Evolutionary conservation across 2,888 invertebrate genomes (phyloP), one percentile per base, ranked within the genome.

Genomic region (Orchestes rusci): DNA sequence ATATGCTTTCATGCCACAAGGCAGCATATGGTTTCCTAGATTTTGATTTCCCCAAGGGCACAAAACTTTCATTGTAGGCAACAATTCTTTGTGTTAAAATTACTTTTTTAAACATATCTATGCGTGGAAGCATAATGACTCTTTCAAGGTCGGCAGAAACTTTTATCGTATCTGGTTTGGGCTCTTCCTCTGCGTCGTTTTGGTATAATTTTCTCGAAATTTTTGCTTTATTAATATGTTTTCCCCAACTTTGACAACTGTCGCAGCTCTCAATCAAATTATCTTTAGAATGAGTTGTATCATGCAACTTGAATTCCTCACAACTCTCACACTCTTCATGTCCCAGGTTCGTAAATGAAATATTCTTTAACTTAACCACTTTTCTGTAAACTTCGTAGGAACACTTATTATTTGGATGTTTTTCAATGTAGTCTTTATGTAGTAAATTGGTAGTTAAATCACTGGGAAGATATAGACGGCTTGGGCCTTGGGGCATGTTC

Each of bases 51-150:
- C 43, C 43, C 10, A 43, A 4, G 16, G 43, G 38, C 12, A 43
- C 43, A 31, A 43, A 43, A 19, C 20, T 33, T 34, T 45, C 33
- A 27, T 45, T 45, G 31, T 19, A 45, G 4, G 19, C 32, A 16
- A 20, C 15, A 16, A 39, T 10, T 12, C 45, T 20, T 20, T 18
- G 39, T 3, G 34, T 45, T 18, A 45, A 45, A 5, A 39, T 39
- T 13, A 20, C 34, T 27, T 39, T 16, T 28, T 45, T 45, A 39
- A 40, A 45, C 18, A 27, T 45, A 4, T 45, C 43, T 10, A 31
- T 16, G 15, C 37, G 28, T 8, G 17, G 43, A 13, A 43, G 32
- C 43, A 43, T 43, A 13, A 37, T 43, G 2, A 29, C 17, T 37
- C 27, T 37, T 15, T 39, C 15, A 16, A 36, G 13, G 20, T 36